Base-by-base conservation (phyloP, 2,888 invertebrate genomes). In the Clusia tigrina region DNA sequence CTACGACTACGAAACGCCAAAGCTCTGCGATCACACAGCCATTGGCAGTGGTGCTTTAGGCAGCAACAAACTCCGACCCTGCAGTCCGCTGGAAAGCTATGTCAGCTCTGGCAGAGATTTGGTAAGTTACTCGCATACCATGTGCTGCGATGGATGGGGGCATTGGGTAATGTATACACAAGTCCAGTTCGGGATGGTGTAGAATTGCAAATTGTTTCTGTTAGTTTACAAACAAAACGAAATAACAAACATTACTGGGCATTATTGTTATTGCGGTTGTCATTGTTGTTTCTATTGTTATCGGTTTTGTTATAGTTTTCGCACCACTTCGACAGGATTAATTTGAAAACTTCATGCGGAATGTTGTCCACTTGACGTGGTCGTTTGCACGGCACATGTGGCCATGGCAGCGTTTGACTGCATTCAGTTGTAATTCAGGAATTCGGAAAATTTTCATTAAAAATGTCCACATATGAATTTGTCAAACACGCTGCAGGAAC, bases 31-130 rank as follows among this genome's bases (percentile, higher is more conserved):
- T 68, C 94, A 94, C 76, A 88, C 94, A 67, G 86, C 89, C 48
- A 93, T 83, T 64, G 80, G 81, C 58, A 81, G 74, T 63, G 75
- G 76, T 26, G 74, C 78, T 15, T 62, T 81, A 23, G 82, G 79
- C 37, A 81, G 81, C 67, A 80, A 80, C 68, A 80, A 80, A 65
- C 74, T 93, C 12, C 87, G 94, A 48, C 93, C 94, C 0, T 94
- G 94, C 78, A 88, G 89, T 52, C 86, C 88, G 12, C 88, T 91
- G 42, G 94, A 94, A 84, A 93, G 93, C 71, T 94, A 94, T 83
- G 88, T 94, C 54, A 88, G 89, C 65, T 81, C 84, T 0, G 85
- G 83, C 59, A 72, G 83, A 66, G 84, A 84, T 75, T 77, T 84
- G 83, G 84, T 84, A 70, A 81, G 82, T 77, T 60, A 65, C 65